phyloP scores from a whole-genome alignment of 92 coral and sea anemone genomes.

The Bergia sp. region DNA sequence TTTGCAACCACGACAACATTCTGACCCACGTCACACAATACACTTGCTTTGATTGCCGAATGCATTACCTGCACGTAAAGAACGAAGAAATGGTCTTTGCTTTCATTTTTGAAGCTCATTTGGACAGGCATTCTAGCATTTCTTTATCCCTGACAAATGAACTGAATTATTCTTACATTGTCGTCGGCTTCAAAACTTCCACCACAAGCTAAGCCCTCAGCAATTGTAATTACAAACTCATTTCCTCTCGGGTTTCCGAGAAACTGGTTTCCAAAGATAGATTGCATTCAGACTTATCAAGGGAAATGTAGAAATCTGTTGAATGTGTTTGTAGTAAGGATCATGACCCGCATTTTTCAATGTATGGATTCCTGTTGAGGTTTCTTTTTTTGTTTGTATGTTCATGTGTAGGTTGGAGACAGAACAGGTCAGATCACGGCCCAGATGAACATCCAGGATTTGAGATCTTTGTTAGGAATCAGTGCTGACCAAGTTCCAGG shows the following conservation, averaged over 20 bases:
- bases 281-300: not conserved
- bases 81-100: not conserved
- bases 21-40: not conserved
- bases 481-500: conserved; percentile 44
- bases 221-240: too few species aligned
- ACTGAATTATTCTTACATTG: not conserved
- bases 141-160: not conserved
- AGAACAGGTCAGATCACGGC: conserved; percentile 99
- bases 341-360: not conserved
- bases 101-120: not conserved
- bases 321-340: not conserved
- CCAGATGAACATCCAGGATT: conserved; percentile 95
- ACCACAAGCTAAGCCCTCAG: not conserved
- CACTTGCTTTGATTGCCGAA: not conserved
- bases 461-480: conserved; percentile 76
- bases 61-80: conserved; percentile 16
- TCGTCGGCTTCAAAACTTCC: not conserved
- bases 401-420: conserved; percentile 83
- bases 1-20: not conserved
- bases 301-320: not conserved
- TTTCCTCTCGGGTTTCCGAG: not conserved
- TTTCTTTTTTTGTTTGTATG: not conserved
- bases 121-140: not conserved
- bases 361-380: not conserved
- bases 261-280: not conserved